Evolutionary conservation across 2,888 invertebrate genomes (phyloP).

Genomic region (Zhengitettix transpicula): DNA sequence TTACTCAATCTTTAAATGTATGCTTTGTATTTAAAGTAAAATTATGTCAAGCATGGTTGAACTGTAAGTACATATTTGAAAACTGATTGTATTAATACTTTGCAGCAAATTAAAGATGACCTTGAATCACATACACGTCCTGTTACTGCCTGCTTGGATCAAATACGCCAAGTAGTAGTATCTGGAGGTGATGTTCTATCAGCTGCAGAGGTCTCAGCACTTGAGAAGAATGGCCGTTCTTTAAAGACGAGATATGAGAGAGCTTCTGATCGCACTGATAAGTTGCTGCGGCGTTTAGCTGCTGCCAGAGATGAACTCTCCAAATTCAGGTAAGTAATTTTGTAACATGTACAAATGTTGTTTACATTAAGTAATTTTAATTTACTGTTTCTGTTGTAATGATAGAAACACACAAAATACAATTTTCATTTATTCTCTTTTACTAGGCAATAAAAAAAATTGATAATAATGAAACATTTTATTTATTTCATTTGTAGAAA

Average conservation of each 20-base stretch:
- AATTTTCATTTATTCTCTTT: not conserved
- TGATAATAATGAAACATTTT: not conserved
- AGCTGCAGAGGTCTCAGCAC: conserved; percentile 71
- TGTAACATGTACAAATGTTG: not conserved
- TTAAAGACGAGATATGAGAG: conserved; percentile 69
- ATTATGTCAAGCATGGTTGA: too few species aligned
- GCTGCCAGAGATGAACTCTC: conserved; percentile 75
- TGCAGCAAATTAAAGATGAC: conserved; percentile 74
- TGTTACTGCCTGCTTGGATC: conserved; percentile 71
- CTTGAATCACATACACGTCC: conserved; percentile 71
- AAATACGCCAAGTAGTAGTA: conserved; percentile 75
- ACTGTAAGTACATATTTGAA: too few species aligned
- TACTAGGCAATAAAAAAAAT: too few species aligned
- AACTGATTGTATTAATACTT: too few species aligned
- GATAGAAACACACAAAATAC: not conserved
- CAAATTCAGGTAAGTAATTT: conserved; percentile 49
- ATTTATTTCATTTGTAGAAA: conserved; percentile 13
- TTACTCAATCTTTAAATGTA: too few species aligned
- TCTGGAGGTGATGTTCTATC: conserved; percentile 85
- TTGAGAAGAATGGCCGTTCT: conserved; percentile 74
- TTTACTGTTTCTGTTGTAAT: not conserved
- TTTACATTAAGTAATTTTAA: not conserved
- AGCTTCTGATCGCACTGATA: conserved; percentile 62
- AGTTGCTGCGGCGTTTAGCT: conserved; percentile 54
- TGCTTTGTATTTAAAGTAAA: too few species aligned